A percentile compares a stretch with the other conserved stretches of the same genome.
These are phyloP conservation scores for Panzeria rudis DNA, from an alignment of 2,888 invertebrate genomes.

Conservation along the genomic window DNA sequence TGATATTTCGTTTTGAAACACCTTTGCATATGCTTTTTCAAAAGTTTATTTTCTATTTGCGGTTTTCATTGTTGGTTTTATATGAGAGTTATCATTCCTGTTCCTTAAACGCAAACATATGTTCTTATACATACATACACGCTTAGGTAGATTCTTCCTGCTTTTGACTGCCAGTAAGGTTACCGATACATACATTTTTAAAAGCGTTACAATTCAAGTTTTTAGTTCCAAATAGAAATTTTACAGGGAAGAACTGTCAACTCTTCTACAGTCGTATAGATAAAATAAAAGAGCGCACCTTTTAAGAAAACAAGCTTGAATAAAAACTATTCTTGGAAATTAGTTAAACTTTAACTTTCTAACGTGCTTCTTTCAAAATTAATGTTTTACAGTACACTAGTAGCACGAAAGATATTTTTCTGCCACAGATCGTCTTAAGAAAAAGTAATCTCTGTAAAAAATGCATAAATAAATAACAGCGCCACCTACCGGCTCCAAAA, in stretches of 20 bases:
- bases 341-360: no score
- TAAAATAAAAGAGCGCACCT: neutral
- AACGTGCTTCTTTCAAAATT: no score
- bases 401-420: no score
- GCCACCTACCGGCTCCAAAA: no score
- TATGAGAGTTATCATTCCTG: conserved; percentile 8
- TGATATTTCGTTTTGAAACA: conserved; percentile 20
- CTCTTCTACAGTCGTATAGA: no score
- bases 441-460: no score
- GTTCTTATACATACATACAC: neutral
- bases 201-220: neutral
- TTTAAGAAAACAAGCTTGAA: neutral
- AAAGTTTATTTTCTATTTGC: neutral
- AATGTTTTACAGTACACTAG: no score
- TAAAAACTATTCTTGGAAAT: no score
- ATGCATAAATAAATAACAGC: no score
- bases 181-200: no score
- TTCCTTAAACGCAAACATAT: neutral
- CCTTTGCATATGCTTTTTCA: conserved; percentile 24
- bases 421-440: no score
- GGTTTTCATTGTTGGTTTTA: conserved; percentile 23
- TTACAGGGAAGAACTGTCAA: neutral
- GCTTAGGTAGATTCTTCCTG: neutral
- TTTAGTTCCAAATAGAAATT: neutral
- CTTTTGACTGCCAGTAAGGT: no score